Base-by-base conservation (phyloP, 2,888 invertebrate genomes). In the Eupithecia subumbrata region DNA sequence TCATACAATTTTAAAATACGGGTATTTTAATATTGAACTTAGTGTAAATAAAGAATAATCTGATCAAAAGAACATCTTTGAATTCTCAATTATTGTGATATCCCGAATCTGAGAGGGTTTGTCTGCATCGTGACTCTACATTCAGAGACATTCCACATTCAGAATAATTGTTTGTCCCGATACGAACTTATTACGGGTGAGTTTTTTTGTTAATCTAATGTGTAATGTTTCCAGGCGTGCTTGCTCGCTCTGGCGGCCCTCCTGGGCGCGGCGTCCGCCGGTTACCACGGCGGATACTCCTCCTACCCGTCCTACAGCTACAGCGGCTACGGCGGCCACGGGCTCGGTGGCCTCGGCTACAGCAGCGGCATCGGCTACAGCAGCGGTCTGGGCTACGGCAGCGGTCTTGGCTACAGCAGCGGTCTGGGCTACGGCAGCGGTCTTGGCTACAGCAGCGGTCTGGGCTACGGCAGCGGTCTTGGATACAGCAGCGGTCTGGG, bases 181-280 rank as follows among this genome's bases (percentile, higher is more conserved):
- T 64, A 4, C 34, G 1, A 34, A 18, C 30, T 16, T 16, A 12
- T 16, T 18, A 4, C 11, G n/a, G 30, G 34, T 37, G 18, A 34
- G 34, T 64, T 8, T 30, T n/a, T 64, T 11, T 9, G 18, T 5
- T 64, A 18, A 34, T 12, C 2, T 45, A 5, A 11, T 22, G 14
- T 52, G 43, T 37, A 63, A 9, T 18, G n/a, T 63, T 56, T 37
- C 14, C 84, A 87, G 87, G 74, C 80, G 5, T 76, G 81, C 63
- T 43, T 82, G 43, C 14, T 83, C 34, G 76, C 85, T 22, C 81
- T 91, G 81, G 75, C 80, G n/a, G 82, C 85, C 40, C 22, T 89
- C 69, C 52, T 89, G 78, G 82, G 88, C 64, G 69, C 82, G 45
- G 86, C 85, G n/a, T 84, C 88, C 0, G 92, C 91, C 0, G 90